Evolutionary conservation across 2,113 vertebrate genomes (phyloP).

Genomic region (Alaudala cheleensis): DNA sequence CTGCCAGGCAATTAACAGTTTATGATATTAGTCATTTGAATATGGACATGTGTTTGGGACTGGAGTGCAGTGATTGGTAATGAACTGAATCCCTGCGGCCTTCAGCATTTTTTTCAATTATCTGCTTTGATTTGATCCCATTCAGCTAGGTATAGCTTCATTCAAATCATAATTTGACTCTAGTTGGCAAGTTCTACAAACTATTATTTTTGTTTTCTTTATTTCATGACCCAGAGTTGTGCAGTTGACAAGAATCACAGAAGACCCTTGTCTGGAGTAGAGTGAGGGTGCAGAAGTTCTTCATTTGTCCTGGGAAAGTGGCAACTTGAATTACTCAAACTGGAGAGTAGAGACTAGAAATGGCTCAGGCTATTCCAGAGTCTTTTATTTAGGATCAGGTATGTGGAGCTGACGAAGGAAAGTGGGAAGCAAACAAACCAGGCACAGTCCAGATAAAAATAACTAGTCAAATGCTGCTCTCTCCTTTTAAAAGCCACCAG

Average conservation of each 20-base stretch:
- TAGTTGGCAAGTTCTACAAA: neutral
- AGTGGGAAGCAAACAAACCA: neutral
- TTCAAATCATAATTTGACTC: slow-evolving; percentile 33
- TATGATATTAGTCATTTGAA: slow-evolving; percentile 40
- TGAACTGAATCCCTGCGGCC: slow-evolving; percentile 1
- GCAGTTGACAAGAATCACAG: neutral
- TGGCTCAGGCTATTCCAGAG: neutral
- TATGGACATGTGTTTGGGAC: neutral
- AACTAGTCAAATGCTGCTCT: neutral
- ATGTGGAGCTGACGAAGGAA: neutral
- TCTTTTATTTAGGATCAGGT: slow-evolving; percentile 27
- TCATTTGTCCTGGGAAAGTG: neutral
- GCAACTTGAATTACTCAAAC: neutral
- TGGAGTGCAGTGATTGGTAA: neutral
- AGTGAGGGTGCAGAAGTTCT: neutral
- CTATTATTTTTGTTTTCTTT: neutral
- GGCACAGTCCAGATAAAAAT: slow-evolving; percentile 30
- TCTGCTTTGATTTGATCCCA: slow-evolving; percentile 28
- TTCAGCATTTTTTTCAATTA: neutral
- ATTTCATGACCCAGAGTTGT: neutral
- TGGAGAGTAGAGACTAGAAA: neutral
- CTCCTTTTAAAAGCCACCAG: slow-evolving; percentile 2
- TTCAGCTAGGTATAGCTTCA: slow-evolving; percentile 29
- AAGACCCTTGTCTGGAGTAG: neutral
- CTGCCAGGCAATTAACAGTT: slow-evolving; percentile 54